phyloP scores from a whole-genome alignment of 2,888 invertebrate genomes.

The Archaeoteleia sp. region DNA sequence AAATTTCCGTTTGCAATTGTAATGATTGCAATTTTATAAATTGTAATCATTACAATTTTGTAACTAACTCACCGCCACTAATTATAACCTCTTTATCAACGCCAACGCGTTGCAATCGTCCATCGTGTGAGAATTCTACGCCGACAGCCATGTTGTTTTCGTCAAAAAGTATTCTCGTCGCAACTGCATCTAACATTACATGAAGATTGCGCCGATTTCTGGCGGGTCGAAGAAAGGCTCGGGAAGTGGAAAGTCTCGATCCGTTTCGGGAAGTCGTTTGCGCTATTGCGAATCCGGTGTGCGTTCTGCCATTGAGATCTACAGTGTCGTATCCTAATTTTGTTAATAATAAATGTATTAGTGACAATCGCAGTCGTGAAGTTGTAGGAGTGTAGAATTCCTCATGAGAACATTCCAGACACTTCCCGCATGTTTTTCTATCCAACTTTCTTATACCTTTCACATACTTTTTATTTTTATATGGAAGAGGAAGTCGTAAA shows the following conservation, averaged over 20 bases:
- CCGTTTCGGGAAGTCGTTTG: conserved; percentile 92
- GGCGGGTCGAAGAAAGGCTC: conserved; percentile 89
- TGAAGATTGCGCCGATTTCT: conserved; percentile 86
- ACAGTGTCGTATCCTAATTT: conserved; percentile 84
- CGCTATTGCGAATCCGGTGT: conserved; percentile 90
- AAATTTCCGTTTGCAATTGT: too few species aligned
- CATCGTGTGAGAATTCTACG: conserved; percentile 82
- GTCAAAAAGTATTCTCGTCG: conserved; percentile 85
- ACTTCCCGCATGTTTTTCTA: too few species aligned
- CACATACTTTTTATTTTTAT: too few species aligned
- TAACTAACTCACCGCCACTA: conserved; percentile 73
- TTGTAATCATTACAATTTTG: background rate
- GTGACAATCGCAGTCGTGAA: too few species aligned
- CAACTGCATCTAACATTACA: conserved; percentile 89
- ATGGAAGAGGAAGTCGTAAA: too few species aligned
- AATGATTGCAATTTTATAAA: background rate
- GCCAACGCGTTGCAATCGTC: conserved; percentile 77
- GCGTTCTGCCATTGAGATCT: conserved; percentile 86
- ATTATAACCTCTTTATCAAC: conserved; percentile 83
- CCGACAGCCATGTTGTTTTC: conserved; percentile 82
- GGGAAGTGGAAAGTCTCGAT: conserved; percentile 86
- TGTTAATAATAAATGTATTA: too few species aligned
- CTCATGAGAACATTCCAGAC: too few species aligned
- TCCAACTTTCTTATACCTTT: too few species aligned
- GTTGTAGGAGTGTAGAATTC: too few species aligned